Percentiles rank a stretch among this genome's conserved stretches.
phyloP scores from a whole-genome alignment of 2,888 invertebrate species.

The Eucera pruinosa region DNA sequence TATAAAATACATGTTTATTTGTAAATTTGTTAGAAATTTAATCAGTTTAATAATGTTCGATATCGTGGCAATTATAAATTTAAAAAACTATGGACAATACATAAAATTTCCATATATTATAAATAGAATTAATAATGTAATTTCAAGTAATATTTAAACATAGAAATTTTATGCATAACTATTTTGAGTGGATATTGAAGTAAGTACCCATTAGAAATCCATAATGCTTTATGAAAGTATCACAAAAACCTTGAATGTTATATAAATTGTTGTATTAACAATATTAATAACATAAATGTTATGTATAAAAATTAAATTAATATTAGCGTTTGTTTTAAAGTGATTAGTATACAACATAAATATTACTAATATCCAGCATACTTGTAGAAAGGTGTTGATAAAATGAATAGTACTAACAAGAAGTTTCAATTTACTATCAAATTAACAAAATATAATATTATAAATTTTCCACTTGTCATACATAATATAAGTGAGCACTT shows the following conservation, averaged over 20 bases:
- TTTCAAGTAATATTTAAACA: constrained; percentile 7
- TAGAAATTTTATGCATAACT: constrained; percentile 2
- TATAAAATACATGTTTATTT: constrained; percentile 18
- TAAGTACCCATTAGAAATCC: constrained; percentile 11
- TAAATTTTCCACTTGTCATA: constrained; percentile 40
- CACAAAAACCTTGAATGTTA: constrained; percentile 3
- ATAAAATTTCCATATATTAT: constrained; percentile 19
- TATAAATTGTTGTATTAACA: constrained; percentile 15
- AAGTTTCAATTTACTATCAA: constrained; percentile 51
- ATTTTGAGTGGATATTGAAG: constrained; percentile 15
- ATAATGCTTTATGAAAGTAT: constrained; percentile 3
- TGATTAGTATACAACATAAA: constrained; percentile 27
- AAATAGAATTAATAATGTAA: constrained; percentile 17
- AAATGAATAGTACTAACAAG: constrained; percentile 43
- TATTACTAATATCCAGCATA: constrained; percentile 31
- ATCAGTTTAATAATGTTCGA: constrained; percentile 6
- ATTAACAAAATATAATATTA: constrained; percentile 55
- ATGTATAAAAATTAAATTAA: constrained; percentile 39
- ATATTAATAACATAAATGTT: constrained; percentile 35
- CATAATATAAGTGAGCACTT: constrained; percentile 34
- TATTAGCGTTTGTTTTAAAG: constrained; percentile 17
- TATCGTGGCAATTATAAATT: constrained; percentile 12
- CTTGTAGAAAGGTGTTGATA: constrained; percentile 45
- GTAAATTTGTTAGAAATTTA: constrained; percentile 20
- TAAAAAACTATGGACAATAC: neutral